These are phyloP conservation scores for Caenorhabditis sulstoni DNA, from an alignment of 2,888 invertebrate genomes.

Conservation along the genomic window DNA sequence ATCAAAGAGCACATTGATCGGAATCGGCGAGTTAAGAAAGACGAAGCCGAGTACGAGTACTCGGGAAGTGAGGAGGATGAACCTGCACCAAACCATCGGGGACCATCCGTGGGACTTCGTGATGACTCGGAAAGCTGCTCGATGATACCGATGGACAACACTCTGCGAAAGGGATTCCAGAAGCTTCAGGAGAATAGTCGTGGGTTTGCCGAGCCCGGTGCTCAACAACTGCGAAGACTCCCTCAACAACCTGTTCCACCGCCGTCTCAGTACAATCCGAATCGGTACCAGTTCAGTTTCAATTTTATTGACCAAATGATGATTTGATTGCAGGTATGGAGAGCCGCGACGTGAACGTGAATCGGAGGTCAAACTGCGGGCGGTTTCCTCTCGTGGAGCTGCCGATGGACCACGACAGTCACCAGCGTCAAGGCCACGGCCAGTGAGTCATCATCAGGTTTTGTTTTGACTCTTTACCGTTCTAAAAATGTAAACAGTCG, in stretches of 20 bases:
- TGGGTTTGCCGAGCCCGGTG: conserved; percentile 71
- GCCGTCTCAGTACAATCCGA: conserved; percentile 41
- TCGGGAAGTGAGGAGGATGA: conserved; percentile 98
- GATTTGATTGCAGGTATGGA: conserved; percentile 46
- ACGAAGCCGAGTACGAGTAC: conserved; percentile 89
- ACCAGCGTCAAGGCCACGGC: conserved; percentile 64
- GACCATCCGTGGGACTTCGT: conserved; percentile 39
- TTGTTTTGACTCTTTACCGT: conserved; percentile 39
- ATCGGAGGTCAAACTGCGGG: conserved; percentile 69
- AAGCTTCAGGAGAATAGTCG: conserved; percentile 88
- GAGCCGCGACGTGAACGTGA: conserved; percentile 58
- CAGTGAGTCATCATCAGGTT: conserved; percentile 73
- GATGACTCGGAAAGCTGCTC: conserved; percentile 83
- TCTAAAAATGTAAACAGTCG: conserved; percentile 33
- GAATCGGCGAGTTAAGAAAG: conserved; percentile 75
- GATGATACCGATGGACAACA: conserved; percentile 94
- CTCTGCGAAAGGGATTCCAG: conserved; percentile 96
- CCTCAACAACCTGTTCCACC: conserved; percentile 60
- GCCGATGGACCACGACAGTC: conserved; percentile 58
- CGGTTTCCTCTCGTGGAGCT: conserved; percentile 63
- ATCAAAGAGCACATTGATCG: conserved; percentile 99
- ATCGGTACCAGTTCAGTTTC: conserved; percentile 10
- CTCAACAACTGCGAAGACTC: conserved; percentile 73
- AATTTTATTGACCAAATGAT: not conserved
- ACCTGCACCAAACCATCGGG: conserved; percentile 83